These are phyloP conservation scores for Rafetus swinhoei DNA, from an alignment of 2,113 vertebrate genomes.

Conservation along the genomic window DNA sequence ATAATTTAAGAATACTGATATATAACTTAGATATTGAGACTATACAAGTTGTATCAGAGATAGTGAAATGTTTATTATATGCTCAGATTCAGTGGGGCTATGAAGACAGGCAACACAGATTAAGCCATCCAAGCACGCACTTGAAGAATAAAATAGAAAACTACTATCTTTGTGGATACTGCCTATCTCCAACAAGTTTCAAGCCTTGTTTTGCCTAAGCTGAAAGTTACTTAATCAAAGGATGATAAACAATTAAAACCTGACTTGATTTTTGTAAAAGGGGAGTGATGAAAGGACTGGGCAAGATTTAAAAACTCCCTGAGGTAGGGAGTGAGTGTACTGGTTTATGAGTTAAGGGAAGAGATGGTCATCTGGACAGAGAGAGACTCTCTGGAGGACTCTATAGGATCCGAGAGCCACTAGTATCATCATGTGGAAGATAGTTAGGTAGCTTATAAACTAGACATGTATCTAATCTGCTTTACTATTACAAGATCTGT, in stretches of 20 bases:
- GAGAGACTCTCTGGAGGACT: background rate
- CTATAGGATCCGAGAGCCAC: background rate
- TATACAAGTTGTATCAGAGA: background rate
- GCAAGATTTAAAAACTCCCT: background rate
- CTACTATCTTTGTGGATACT: background rate
- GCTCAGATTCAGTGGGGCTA: background rate
- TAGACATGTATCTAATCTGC: background rate
- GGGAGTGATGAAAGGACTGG: background rate
- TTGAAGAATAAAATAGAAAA: background rate
- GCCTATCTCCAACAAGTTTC: background rate
- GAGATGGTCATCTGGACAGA: background rate
- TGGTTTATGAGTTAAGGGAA: background rate
- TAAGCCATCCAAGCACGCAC: background rate
- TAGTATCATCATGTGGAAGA: background rate
- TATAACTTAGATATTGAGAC: background rate
- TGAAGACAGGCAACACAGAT: background rate
- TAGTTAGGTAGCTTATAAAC: background rate
- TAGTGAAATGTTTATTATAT: background rate
- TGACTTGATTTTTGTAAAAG: background rate
- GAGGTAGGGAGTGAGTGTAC: no score
- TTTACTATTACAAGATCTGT: background rate
- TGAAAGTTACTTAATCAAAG: background rate
- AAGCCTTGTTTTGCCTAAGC: background rate
- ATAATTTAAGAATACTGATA: background rate
- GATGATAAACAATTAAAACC: background rate